Evolutionary conservation across 2,113 vertebrate genomes (phyloP), one percentile per base, ranked within the genome.

Genomic region (Aix galericulata): DNA sequence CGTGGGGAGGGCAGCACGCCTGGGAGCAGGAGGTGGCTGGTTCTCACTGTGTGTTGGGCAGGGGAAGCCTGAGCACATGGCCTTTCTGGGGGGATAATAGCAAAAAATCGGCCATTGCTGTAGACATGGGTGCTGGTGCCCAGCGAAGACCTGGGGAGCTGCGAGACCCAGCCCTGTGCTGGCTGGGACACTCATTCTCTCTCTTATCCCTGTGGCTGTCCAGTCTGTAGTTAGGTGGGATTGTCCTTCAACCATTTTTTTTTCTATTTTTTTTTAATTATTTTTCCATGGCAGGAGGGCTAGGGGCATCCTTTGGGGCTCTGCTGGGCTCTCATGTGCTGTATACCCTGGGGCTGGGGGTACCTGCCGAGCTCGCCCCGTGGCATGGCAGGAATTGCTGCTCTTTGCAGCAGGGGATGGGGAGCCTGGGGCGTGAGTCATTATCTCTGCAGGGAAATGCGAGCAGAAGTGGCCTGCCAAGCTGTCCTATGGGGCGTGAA

Each of bases 391-490:
- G n/a, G 26, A 75, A 25, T 0, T 1, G 9, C 21, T 56, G 12
- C 40, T 82, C 21, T 46, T 68, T 42, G n/a, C 36, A 68, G 1
- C 11, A 23, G 17, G 16, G 18, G 3, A 8, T 50, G 2, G 23
- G 12, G 12, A 11, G 6, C 9, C 63, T 44, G 31, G 56, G 21
- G 34, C 11, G 2, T 77, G 71, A 86, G 18, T 81, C 34, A 62
- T 71, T 77, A 18, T 32, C 13, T 88, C 10, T 52, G 8, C 5
- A 66, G 69, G n/a, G 50, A 91, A 90, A n/a, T 46, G 44, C 42
- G 46, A 95, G 79, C 53, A 91, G 90, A 95, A 94, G 88, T 67
- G 64, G 79, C 52, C 71, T 81, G 18, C 23, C 50, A 58, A 80
- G 14, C n/a, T n/a, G 26, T 53, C 1, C 2, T 20, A 29, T 32